A percentile compares a stretch with the other conserved stretches of the same genome.
phyloP scores from a whole-genome alignment of 2,888 invertebrate genomes.

The Polylopha cassiicola region DNA sequence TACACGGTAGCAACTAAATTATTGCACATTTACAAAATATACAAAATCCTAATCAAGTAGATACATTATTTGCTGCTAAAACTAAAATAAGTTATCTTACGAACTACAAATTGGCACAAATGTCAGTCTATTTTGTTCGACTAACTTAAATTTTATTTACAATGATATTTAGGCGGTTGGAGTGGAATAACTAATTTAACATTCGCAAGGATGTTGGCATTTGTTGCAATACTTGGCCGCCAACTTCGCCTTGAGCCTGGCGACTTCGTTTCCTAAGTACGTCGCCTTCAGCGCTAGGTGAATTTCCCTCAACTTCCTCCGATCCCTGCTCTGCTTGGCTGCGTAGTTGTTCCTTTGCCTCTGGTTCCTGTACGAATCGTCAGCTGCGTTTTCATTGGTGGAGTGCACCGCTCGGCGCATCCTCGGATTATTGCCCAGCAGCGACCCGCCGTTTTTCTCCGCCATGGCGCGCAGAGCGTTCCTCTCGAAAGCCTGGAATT shows the following conservation, averaged over 20 bases:
- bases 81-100: too few relatives aligned
- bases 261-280: slow-evolving; percentile 76
- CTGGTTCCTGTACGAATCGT: slow-evolving; percentile 91
- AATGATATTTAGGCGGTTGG: too few relatives aligned
- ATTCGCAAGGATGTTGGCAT: slow-evolving; percentile 33
- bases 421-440: slow-evolving; percentile 78
- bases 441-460: slow-evolving; percentile 73
- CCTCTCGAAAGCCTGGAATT: slow-evolving; percentile 82
- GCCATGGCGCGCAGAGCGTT: slow-evolving; percentile 81
- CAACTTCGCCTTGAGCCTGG: slow-evolving; percentile 40
- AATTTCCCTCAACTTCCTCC: slow-evolving; percentile 92
- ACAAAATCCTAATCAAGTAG: too few relatives aligned
- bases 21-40: too few relatives aligned
- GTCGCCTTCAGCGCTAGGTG: slow-evolving; percentile 93
- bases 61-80: too few relatives aligned
- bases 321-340: slow-evolving; percentile 94
- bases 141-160: slow-evolving; percentile 1
- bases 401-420: slow-evolving; percentile 77
- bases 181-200: slow-evolving; percentile 2
- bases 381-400: slow-evolving; percentile 59
- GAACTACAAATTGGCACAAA: too few relatives aligned
- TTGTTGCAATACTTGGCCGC: slow-evolving; percentile 34
- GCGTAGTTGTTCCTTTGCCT: slow-evolving; percentile 95
- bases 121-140: too few relatives aligned
- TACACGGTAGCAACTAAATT: too few relatives aligned